Percentiles rank a stretch among this genome's conserved stretches.
phyloP scores from a whole-genome alignment of 2,113 vertebrate genomes.

The Neodon shergylaensis region DNA sequence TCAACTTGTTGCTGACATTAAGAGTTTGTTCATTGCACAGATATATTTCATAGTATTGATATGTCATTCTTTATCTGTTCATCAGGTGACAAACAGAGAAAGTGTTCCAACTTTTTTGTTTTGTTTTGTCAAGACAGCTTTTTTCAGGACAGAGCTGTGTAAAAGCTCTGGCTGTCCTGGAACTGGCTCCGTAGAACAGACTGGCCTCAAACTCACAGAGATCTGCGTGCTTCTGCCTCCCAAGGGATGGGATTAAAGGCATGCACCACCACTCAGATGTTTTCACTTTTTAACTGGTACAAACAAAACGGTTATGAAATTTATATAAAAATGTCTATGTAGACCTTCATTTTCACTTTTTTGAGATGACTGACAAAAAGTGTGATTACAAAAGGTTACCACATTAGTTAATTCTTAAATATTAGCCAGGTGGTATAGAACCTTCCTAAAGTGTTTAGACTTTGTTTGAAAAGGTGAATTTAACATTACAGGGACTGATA shows the following conservation, averaged over 20 bases:
- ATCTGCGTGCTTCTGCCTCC: too few relatives aligned
- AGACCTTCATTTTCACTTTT: slow-evolving; percentile 19
- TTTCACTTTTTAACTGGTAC: background rate
- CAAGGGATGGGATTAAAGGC: too few relatives aligned
- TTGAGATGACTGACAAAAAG: background rate
- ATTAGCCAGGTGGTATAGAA: background rate
- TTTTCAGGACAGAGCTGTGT: too few relatives aligned
- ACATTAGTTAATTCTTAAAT: slow-evolving; percentile 9
- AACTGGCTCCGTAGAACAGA: too few relatives aligned
- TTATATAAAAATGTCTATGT: background rate
- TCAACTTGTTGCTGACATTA: background rate
- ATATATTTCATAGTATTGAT: background rate
- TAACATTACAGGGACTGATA: slow-evolving; percentile 29
- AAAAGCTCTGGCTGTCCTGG: too few relatives aligned
- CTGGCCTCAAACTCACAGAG: too few relatives aligned
- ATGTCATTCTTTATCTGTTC: background rate
- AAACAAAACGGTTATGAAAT: slow-evolving; percentile 26
- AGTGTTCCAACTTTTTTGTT: background rate
- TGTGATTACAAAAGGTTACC: background rate
- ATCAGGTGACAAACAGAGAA: slow-evolving; percentile 10
- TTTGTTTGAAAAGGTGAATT: slow-evolving; percentile 17
- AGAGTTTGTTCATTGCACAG: background rate
- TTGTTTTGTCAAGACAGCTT: too few relatives aligned
- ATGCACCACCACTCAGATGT: background rate
- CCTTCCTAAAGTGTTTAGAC: background rate